These are phyloP conservation scores for Fragum sueziense DNA, from an alignment of 2,888 invertebrate genomes.

Conservation along the genomic window DNA sequence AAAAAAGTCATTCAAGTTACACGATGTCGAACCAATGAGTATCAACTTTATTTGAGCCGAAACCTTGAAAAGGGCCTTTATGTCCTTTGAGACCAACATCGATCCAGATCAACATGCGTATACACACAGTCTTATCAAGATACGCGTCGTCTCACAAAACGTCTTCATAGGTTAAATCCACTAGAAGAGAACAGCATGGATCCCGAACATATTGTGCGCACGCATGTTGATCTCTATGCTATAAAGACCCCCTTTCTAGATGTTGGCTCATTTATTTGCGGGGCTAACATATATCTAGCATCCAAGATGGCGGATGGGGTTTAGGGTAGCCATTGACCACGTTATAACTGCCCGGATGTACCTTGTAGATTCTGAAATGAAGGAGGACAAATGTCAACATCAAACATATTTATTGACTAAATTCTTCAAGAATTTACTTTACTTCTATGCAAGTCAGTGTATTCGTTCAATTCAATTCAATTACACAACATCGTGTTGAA, in stretches of 20 bases:
- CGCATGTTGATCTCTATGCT: not conserved
- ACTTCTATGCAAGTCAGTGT: no score
- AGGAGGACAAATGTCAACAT: not conserved
- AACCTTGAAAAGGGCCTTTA: no score
- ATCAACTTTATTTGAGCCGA: not conserved
- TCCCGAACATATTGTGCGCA: not conserved
- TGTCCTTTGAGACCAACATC: no score
- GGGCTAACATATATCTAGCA: conserved; percentile 55
- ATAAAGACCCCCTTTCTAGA: no score
- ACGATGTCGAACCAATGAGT: no score
- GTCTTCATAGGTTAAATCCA: not conserved
- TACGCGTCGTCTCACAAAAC: not conserved
- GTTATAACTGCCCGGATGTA: conserved; percentile 58
- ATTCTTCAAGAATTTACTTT: no score
- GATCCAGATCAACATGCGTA: no score
- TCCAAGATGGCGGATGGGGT: conserved; percentile 60
- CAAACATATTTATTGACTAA: no score
- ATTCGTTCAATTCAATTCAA: no score
- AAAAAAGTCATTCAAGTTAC: no score
- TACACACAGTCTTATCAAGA: no score
- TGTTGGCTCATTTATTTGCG: not conserved
- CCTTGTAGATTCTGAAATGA: conserved; percentile 60
- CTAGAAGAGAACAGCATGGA: not conserved
- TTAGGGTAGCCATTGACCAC: conserved; percentile 58
- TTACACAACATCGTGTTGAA: no score